phyloP scores from a whole-genome alignment of 2,888 invertebrate genomes.

The Tinea semifulvella region DNA sequence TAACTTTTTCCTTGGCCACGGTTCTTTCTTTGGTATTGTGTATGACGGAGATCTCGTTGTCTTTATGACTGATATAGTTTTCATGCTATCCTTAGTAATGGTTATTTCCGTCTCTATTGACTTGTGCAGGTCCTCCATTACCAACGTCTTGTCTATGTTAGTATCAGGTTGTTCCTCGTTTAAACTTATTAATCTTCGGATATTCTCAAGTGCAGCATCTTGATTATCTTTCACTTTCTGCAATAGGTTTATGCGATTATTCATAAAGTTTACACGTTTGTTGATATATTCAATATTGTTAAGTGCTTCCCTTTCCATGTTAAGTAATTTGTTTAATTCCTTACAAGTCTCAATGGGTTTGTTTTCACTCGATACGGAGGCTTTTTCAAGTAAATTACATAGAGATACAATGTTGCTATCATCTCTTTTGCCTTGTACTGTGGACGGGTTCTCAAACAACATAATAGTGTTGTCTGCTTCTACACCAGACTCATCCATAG shows the following conservation, averaged over 20 bases:
- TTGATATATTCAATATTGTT: slow-evolving; percentile 38
- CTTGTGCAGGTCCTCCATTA: slow-evolving; percentile 11
- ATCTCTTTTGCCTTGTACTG: slow-evolving; percentile 32
- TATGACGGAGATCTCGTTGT: slow-evolving; percentile 38
- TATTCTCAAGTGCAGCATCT: slow-evolving; percentile 31
- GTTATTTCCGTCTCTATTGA: slow-evolving; percentile 3
- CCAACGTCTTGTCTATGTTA: slow-evolving; percentile 28
- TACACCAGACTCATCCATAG: slow-evolving; percentile 31
- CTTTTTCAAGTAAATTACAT: slow-evolving; percentile 45
- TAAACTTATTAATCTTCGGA: slow-evolving; percentile 37
- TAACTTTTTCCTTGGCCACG: slow-evolving; percentile 40
- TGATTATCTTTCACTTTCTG: slow-evolving; percentile 38
- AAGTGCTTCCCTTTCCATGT: slow-evolving; percentile 35
- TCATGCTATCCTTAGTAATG: not conserved
- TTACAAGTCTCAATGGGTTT: slow-evolving; percentile 22
- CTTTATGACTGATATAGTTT: slow-evolving; percentile 33
- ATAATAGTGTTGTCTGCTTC: slow-evolving; percentile 42
- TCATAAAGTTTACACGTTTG: slow-evolving; percentile 31
- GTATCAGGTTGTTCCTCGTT: no score
- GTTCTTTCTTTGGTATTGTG: slow-evolving; percentile 47
- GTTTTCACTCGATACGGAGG: slow-evolving; percentile 31
- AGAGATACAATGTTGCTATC: slow-evolving; percentile 48
- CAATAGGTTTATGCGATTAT: slow-evolving; percentile 30
- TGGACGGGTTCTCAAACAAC: slow-evolving; percentile 27
- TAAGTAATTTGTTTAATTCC: slow-evolving; percentile 34